Conservation (phyloP, 30 jellyfish, hydroid and myxozoan species). For the Clytia hemisphaerica region DNA sequence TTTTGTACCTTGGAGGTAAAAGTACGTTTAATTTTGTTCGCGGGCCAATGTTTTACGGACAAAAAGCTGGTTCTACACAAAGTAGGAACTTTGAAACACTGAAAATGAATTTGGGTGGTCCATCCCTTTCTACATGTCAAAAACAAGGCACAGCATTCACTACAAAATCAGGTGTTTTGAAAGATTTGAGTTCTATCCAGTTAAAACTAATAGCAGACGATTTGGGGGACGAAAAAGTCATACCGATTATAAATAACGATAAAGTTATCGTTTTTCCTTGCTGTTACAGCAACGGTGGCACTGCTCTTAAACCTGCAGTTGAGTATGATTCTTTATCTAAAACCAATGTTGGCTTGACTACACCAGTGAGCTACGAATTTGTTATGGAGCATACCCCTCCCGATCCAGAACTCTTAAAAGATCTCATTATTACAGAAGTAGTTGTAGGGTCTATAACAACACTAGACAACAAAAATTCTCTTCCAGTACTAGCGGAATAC, state of each 20-base stretch:
- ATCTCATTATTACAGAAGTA: constrained; percentile 13
- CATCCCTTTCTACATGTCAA: constrained; percentile 21
- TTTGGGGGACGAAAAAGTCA: neutral
- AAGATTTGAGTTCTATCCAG: neutral
- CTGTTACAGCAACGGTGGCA: constrained; percentile 21
- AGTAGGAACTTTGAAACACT: neutral
- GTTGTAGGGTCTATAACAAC: constrained; percentile 20
- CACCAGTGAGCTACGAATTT: constrained; percentile 1
- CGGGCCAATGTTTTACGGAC: too few relatives aligned
- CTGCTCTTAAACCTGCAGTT: constrained; percentile 38
- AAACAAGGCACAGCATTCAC: constrained; percentile 12
- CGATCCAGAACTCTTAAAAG: neutral
- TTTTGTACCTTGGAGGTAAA: constrained; percentile 29
- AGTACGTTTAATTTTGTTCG: constrained; percentile 5
- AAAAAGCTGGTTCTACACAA: neutral
- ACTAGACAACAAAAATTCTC: constrained; percentile 13
- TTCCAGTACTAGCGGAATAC: constrained; percentile 10
- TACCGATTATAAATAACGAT: neutral
- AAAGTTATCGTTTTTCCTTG: constrained; percentile 9
- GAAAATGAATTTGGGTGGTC: constrained; percentile 34
- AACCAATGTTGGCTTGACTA: constrained; percentile 8
- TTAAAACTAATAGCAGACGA: neutral
- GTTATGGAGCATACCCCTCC: constrained; percentile 15
- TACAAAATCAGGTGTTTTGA: constrained; percentile 21
- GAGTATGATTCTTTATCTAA: constrained; percentile 15